Conservation (phyloP, 2,797 vertebrate genomes). For the Gymnocypris eckloni region DNA sequence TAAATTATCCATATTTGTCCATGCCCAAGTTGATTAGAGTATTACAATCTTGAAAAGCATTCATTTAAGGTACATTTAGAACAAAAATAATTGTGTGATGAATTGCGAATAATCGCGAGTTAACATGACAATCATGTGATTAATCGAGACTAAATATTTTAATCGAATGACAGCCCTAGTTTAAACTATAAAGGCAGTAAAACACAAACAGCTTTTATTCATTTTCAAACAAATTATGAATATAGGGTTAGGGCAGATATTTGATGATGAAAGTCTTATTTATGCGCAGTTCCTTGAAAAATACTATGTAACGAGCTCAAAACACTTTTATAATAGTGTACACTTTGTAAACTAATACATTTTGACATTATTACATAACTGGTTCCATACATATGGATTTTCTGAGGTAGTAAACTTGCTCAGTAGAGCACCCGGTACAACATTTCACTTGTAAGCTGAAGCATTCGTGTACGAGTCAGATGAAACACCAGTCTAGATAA, state of each 20-base stretch:
- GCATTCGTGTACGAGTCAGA: accelerated
- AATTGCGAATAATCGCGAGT: too few relatives aligned
- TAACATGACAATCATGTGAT: too few relatives aligned
- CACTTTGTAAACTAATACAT: not conserved
- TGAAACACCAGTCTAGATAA: not conserved
- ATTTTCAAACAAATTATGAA: not conserved
- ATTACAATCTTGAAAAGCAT: too few relatives aligned
- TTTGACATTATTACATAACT: not conserved
- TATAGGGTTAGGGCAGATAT: not conserved
- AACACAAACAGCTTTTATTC: not conserved
- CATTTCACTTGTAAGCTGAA: not conserved
- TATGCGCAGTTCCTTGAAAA: not conserved
- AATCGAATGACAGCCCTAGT: too few relatives aligned
- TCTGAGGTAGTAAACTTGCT: not conserved
- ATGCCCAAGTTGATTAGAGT: too few relatives aligned
- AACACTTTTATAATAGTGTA: not conserved
- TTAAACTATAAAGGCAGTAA: too few relatives aligned
- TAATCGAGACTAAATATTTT: too few relatives aligned
- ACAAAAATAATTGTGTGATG: too few relatives aligned
- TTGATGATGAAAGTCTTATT: not conserved
- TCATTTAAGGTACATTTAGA: too few relatives aligned
- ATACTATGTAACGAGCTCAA: too few relatives aligned
- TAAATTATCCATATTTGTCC: too few relatives aligned
- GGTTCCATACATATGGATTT: too few relatives aligned
- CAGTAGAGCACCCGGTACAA: not conserved